Conservation (phyloP, 2,113 vertebrate genomes). For the Carollia perspicillata region DNA sequence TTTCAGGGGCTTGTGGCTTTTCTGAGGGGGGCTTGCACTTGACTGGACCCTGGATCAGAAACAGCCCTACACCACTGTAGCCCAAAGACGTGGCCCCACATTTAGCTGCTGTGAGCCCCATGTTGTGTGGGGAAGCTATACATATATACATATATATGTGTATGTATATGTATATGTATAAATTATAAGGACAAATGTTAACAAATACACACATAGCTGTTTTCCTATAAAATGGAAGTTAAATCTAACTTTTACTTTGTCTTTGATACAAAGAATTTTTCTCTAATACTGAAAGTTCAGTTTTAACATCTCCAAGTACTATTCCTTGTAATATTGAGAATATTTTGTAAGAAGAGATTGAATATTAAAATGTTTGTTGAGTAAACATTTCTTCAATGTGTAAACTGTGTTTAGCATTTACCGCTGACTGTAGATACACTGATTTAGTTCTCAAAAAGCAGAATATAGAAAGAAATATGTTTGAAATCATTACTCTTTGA, state of each 20-base stretch:
- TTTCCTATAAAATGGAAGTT: background rate
- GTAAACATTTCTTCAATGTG: background rate
- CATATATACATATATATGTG: no score
- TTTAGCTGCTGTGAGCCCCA: background rate
- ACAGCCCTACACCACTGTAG: no score
- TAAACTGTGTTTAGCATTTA: background rate
- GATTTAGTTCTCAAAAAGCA: background rate
- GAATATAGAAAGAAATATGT: background rate
- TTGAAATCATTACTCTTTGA: background rate
- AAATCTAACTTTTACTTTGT: background rate
- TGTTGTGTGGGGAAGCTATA: background rate
- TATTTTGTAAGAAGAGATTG: background rate
- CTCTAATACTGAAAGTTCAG: background rate
- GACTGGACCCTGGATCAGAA: background rate
- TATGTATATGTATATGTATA: background rate
- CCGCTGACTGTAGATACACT: background rate
- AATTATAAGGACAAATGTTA: background rate
- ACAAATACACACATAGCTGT: background rate
- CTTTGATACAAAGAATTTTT: background rate
- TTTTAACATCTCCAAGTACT: background rate
- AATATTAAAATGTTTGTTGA: background rate
- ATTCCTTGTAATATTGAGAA: background rate
- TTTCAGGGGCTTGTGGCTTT: background rate
- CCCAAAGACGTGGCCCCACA: background rate
- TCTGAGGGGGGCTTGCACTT: background rate